Conservation (phyloP, 2,113 vertebrate genomes). For the Rhodinocichla rosea region DNA sequence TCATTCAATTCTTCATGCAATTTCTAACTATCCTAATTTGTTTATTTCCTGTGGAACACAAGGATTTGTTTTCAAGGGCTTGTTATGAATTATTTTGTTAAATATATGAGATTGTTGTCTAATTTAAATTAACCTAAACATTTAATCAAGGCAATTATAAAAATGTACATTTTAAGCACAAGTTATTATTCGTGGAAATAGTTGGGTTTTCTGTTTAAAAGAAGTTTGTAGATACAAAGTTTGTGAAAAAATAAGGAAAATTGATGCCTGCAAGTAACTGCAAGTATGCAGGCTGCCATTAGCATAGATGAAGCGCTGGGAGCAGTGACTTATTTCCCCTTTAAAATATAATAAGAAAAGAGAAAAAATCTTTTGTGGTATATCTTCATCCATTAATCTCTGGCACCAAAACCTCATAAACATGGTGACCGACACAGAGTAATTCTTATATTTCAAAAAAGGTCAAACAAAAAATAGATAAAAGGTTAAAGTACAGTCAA, state of each 20-base stretch:
- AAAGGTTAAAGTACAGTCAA: slow-evolving; percentile 42
- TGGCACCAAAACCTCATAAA: slow-evolving; percentile 13
- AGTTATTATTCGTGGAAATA: not conserved
- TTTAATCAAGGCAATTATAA: not conserved
- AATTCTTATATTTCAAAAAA: slow-evolving; percentile 51
- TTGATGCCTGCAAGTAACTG: not conserved
- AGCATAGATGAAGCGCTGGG: not conserved
- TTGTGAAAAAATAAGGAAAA: not conserved
- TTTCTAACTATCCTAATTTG: not conserved
- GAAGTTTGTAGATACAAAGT: not conserved
- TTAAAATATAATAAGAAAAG: not conserved
- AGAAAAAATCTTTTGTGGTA: not conserved
- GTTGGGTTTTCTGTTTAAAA: not conserved
- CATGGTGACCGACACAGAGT: slow-evolving; percentile 1
- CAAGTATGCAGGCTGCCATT: not conserved
- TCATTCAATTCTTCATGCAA: not conserved
- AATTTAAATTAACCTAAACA: not conserved
- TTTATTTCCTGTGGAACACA: not conserved
- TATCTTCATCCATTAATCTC: slow-evolving; percentile 26
- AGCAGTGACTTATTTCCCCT: not conserved
- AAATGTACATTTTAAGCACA: not conserved
- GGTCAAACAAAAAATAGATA: slow-evolving; percentile 51
- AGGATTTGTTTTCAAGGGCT: too few relatives aligned
- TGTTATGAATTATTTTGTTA: not conserved
- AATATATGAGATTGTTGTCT: not conserved